A percentile compares a stretch with the other conserved stretches of the same genome.
Evolutionary conservation across 1,140 invertebrate species (phyloP).

Genomic region (Drosophila mojavensis): DNA sequence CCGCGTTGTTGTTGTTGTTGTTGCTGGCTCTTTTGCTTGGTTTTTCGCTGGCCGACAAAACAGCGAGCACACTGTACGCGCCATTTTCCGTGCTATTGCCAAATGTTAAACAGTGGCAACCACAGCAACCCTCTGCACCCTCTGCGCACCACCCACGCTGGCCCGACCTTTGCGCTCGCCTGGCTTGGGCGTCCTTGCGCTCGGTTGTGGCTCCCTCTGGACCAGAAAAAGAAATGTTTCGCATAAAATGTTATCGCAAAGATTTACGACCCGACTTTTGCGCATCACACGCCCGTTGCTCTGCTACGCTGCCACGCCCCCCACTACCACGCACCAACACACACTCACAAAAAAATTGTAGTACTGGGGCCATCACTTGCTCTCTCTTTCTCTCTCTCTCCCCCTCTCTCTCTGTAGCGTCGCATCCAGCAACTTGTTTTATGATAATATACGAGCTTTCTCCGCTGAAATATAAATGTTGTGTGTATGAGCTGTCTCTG

Average conservation of each 20-base stretch:
- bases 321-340: not conserved
- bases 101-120: conserved; percentile 71
- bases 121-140: conserved; percentile 59
- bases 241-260: conserved; percentile 85
- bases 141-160: conserved; percentile 13
- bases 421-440: conserved; percentile 82
- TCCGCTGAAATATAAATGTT: conserved; percentile 84
- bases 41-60: conserved; percentile 47
- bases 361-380: conserved; percentile 10
- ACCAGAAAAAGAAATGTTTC: conserved; percentile 84
- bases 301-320: not conserved
- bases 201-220: conserved; percentile 73
- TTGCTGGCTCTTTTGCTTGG: conserved; percentile 35
- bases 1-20: conserved; percentile 20
- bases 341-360: not conserved
- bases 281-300: conserved; percentile 78
- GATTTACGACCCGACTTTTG: conserved; percentile 85
- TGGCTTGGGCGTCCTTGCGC: conserved; percentile 66
- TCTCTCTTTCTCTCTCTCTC: not conserved
- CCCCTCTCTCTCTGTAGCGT: not conserved
- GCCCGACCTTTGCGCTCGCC: conserved; percentile 11
- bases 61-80: conserved; percentile 77
- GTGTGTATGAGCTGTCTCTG: conserved; percentile 68
- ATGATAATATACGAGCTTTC: conserved; percentile 84
- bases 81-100: conserved; percentile 81